Base-by-base conservation (phyloP, 2,797 vertebrate genomes). In the Morelia viridis region DNA sequence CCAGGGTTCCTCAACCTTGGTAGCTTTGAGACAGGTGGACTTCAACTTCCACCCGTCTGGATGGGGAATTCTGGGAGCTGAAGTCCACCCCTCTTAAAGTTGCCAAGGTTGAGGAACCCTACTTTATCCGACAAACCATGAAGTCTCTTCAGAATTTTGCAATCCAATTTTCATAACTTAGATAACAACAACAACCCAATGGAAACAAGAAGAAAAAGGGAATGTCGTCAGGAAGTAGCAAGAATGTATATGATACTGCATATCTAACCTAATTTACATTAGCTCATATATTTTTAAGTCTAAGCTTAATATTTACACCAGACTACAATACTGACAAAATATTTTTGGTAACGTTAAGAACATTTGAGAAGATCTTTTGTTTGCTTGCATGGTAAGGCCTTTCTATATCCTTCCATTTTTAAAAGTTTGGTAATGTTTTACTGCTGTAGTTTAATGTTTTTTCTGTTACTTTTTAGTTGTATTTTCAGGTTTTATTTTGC, bases 91-190 rank as follows among this genome's bases (percentile, higher is more conserved):
- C 2, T 41, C 41, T 41, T 41, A 41, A 41, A 41, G 41, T 41
- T 41, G 41, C 41, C 41, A 41, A 41, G 41, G 41, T 41, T 41
- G 41, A 41, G 41, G 41, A 41, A 41, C 41, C 41, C 41, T 41
- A 41, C 41, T 92, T 95, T 95, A 60, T 88, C 90, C 91, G 41
- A 31, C 87, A 61, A 93, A 35, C 58, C 92, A 87, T 76, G 12
- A 71, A 4, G 31, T 91, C 92, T n/a, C 46, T 84, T 65, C 91
- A 92, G 61, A 91, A 2, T 88, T 28, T 19, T 92, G 11, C 56
- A 2, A 65, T 56, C 41, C 87, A 50, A 91, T 56, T 92, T 92
- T 53, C 85, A 93, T 53, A 85, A 56, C 22, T 10, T 84, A 87
- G 89, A 50, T 50, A 50, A 35, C 46, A 91, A 31, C 53, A 13